Conservation (phyloP, 2,888 invertebrate species). For the Hypselothyrea guttata region DNA sequence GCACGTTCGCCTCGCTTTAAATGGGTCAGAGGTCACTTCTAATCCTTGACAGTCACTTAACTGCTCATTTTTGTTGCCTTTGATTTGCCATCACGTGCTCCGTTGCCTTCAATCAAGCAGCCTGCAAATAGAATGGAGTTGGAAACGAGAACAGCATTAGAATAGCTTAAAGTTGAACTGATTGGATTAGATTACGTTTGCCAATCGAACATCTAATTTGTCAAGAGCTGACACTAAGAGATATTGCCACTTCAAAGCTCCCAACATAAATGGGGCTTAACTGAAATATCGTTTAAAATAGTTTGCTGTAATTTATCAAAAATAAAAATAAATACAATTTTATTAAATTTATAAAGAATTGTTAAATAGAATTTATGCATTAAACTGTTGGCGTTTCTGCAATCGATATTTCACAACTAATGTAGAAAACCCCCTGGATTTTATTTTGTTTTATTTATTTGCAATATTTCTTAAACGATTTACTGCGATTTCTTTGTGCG, state of each 20-base stretch:
- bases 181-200: constrained; percentile 19
- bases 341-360: no score
- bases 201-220: constrained; percentile 22
- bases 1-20: constrained; percentile 53
- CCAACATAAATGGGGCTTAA: no score
- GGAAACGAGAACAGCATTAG: constrained; percentile 32
- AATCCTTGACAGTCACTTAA: constrained; percentile 59
- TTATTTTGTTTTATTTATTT: no score
- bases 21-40: constrained; percentile 31
- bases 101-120: constrained; percentile 17
- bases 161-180: not conserved
- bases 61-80: constrained; percentile 61
- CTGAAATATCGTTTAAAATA: no score
- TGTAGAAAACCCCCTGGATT: no score
- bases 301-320: no score
- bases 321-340: no score
- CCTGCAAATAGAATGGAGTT: constrained; percentile 36
- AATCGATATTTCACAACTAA: no score
- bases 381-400: no score
- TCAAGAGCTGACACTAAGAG: no score
- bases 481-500: not conserved
- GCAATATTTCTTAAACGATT: not conserved
- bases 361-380: no score
- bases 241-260: no score
- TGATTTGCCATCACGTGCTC: constrained; percentile 45